These are phyloP conservation scores for Spea multiplicata DNA, from an alignment of 2,113 vertebrate species.

Conservation along the genomic window DNA sequence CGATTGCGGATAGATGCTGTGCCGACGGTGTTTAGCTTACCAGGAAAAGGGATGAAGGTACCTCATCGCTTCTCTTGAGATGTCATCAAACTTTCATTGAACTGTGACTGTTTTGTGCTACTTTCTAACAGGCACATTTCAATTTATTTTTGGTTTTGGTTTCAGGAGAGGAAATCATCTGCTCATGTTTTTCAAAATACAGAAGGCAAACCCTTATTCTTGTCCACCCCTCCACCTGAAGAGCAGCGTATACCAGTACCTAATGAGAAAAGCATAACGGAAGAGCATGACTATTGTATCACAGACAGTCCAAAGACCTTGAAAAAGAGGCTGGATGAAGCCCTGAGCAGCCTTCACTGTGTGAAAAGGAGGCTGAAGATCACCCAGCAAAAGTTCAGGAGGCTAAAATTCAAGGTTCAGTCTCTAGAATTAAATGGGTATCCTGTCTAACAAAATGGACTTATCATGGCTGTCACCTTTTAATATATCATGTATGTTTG, in stretches of 20 bases:
- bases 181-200: background rate
- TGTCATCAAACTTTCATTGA: background rate
- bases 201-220: background rate
- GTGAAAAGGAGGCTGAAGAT: conserved; percentile 43
- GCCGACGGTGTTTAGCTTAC: conserved; percentile 59
- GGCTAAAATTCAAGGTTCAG: conserved; percentile 40
- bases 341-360: conserved; percentile 28
- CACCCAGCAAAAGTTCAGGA: conserved; percentile 44
- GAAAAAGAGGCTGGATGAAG: conserved; percentile 41
- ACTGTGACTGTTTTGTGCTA: too few species aligned
- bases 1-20: conserved; percentile 56
- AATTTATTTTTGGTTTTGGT: background rate
- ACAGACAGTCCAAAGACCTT: conserved; percentile 39
- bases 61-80: background rate
- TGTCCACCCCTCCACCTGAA: background rate
- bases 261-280: conserved; percentile 26
- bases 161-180: conserved; percentile 26
- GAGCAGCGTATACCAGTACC: background rate
- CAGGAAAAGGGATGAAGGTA: conserved; percentile 39
- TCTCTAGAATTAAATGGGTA: conserved; percentile 23
- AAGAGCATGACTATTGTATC: conserved; percentile 42
- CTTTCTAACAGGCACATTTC: too few species aligned
- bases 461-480: background rate
- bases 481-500: background rate
- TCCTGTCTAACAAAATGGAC: conserved; percentile 15